Conservation (phyloP, 2,888 invertebrate species). For the Sepiola atlantica region DNA sequence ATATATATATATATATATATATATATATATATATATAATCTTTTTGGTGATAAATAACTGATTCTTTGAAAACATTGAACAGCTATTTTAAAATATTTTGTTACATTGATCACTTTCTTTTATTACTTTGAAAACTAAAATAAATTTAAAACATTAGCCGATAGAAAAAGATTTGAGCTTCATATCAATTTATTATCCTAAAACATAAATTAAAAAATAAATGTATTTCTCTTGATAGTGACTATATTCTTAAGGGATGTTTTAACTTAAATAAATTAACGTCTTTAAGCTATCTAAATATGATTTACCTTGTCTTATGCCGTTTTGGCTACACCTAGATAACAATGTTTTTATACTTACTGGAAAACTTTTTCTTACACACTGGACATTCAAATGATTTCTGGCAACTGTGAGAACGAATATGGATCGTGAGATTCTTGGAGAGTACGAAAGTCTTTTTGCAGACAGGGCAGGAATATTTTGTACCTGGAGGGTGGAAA, state of each 20-base stretch:
- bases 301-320: not conserved
- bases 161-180: no score
- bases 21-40: no score
- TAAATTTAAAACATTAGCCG: not conserved
- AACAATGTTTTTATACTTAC: slow-evolving; percentile 54
- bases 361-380: slow-evolving; percentile 72
- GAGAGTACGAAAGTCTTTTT: slow-evolving; percentile 73
- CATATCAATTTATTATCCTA: not conserved
- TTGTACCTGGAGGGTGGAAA: slow-evolving; percentile 48
- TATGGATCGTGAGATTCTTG: slow-evolving; percentile 74
- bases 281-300: not conserved
- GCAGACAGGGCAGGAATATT: slow-evolving; percentile 75
- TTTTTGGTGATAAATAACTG: no score
- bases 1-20: no score
- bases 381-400: slow-evolving; percentile 75
- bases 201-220: not conserved
- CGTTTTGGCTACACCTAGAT: not conserved
- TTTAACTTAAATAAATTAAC: not conserved
- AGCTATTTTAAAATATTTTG: no score
- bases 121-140: not conserved
- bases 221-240: not conserved
- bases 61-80: no score
- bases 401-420: slow-evolving; percentile 75
- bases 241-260: no score
- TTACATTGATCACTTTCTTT: no score